phyloP scores from a whole-genome alignment of 2,113 vertebrate species.

The Elanoides forficatus region DNA sequence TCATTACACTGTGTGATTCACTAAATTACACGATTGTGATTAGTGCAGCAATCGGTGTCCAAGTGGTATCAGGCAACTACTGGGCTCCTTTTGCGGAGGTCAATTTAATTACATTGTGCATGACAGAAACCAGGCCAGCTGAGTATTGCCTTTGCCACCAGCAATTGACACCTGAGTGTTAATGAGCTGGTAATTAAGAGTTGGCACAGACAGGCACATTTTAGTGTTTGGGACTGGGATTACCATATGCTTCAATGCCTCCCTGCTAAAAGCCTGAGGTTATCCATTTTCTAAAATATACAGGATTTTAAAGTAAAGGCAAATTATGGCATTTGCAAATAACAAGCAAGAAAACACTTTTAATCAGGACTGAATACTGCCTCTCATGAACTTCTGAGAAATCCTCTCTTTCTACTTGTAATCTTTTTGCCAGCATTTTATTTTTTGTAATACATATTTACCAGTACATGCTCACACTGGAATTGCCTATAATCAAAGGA shows the following conservation, averaged over 20 bases:
- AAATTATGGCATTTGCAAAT: background rate
- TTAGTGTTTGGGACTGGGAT: constrained; percentile 75
- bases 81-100: constrained; percentile 73
- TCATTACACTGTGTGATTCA: constrained; percentile 68
- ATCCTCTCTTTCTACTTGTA: background rate
- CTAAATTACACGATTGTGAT: constrained; percentile 66
- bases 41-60: constrained; percentile 69
- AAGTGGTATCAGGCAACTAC: constrained; percentile 73
- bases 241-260: constrained; percentile 80
- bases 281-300: constrained; percentile 37
- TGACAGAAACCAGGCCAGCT: constrained; percentile 78
- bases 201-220: constrained; percentile 76
- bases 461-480: background rate
- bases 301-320: background rate
- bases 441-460: background rate
- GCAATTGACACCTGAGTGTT: constrained; percentile 86
- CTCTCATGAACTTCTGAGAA: constrained; percentile 4
- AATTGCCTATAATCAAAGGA: background rate
- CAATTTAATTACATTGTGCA: constrained; percentile 84
- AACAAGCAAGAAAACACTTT: background rate
- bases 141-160: constrained; percentile 80
- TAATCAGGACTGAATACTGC: background rate
- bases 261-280: constrained; percentile 66
- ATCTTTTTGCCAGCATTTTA: background rate
- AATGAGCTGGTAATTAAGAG: constrained; percentile 87